These are phyloP conservation scores for Sisyra nigra DNA, from an alignment of 2,888 invertebrate genomes.

Conservation along the genomic window DNA sequence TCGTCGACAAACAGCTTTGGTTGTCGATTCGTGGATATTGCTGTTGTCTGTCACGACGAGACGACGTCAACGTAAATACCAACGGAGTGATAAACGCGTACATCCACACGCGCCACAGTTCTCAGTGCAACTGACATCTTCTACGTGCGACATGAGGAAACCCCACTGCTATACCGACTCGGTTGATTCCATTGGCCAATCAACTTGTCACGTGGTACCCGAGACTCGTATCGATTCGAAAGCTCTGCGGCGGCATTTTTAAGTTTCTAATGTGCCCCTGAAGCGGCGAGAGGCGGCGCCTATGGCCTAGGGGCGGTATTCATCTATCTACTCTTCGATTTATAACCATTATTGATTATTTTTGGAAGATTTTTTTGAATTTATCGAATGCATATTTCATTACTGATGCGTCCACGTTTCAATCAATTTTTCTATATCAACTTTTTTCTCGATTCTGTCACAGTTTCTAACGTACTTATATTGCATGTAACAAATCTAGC, in stretches of 20 bases:
- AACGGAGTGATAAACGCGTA: slow-evolving; percentile 12
- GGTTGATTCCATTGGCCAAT: slow-evolving; percentile 22
- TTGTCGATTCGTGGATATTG: slow-evolving; percentile 16
- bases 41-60: slow-evolving; percentile 23
- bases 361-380: background rate
- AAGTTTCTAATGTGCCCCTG: slow-evolving; percentile 35
- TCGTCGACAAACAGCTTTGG: slow-evolving; percentile 13
- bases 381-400: slow-evolving; percentile 4
- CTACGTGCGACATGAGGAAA: slow-evolving; percentile 15
- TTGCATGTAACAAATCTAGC: background rate
- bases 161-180: slow-evolving; percentile 2
- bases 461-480: background rate
- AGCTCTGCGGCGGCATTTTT: slow-evolving; percentile 68
- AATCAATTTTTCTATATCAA: background rate
- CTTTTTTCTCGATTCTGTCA: background rate
- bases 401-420: background rate
- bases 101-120: slow-evolving; percentile 9
- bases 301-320: slow-evolving; percentile 12
- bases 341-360: slow-evolving; percentile 5
- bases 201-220: slow-evolving; percentile 39
- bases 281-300: slow-evolving; percentile 19
- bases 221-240: slow-evolving; percentile 59
- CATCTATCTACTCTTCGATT: slow-evolving; percentile 4
- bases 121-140: slow-evolving; percentile 6
- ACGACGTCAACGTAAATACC: slow-evolving; percentile 19